A percentile compares a stretch with the other conserved stretches of the same genome.
phyloP scores from a whole-genome alignment of 2,888 invertebrate species.

The Pseudanteris insignis region DNA sequence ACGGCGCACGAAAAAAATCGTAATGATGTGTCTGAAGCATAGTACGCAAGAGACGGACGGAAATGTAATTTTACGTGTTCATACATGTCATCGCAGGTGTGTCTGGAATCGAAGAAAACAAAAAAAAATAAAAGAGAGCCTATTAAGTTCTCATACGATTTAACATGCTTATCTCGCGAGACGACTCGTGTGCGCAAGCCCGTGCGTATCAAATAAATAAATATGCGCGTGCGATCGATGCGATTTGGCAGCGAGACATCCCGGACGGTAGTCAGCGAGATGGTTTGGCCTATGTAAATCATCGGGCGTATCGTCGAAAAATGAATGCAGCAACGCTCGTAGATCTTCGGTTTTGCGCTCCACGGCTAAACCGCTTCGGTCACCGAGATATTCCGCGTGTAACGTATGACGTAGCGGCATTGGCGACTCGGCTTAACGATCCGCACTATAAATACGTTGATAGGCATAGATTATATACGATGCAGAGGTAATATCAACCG shows the following conservation, averaged over 20 bases:
- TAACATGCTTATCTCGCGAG: conserved; percentile 12
- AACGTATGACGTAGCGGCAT: conserved; percentile 34
- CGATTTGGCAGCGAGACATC: conserved; percentile 29
- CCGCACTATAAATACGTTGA: conserved; percentile 39
- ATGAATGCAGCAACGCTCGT: not conserved
- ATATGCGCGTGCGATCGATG: conserved; percentile 27
- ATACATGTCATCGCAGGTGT: too few relatives aligned
- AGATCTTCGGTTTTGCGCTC: too few relatives aligned
- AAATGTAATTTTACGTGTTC: too few relatives aligned
- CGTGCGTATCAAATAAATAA: conserved; percentile 29
- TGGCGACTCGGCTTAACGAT: conserved; percentile 35
- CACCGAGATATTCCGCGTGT: conserved; percentile 25
- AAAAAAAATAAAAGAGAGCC: too few relatives aligned
- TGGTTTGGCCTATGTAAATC: conserved; percentile 33
- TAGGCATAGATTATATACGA: conserved; percentile 41
- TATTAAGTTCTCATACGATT: too few relatives aligned
- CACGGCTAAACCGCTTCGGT: too few relatives aligned
- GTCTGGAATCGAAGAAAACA: too few relatives aligned
- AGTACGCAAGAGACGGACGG: too few relatives aligned
- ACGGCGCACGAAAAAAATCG: too few relatives aligned
- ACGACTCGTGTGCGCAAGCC: conserved; percentile 14
- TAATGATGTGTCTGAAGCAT: too few relatives aligned
- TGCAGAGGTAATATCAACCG: conserved; percentile 35
- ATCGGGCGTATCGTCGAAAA: not conserved
- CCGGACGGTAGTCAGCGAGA: conserved; percentile 7